Base-by-base conservation (phyloP, 2,113 vertebrate species). In the Rhegmatorhina hoffmannsi region DNA sequence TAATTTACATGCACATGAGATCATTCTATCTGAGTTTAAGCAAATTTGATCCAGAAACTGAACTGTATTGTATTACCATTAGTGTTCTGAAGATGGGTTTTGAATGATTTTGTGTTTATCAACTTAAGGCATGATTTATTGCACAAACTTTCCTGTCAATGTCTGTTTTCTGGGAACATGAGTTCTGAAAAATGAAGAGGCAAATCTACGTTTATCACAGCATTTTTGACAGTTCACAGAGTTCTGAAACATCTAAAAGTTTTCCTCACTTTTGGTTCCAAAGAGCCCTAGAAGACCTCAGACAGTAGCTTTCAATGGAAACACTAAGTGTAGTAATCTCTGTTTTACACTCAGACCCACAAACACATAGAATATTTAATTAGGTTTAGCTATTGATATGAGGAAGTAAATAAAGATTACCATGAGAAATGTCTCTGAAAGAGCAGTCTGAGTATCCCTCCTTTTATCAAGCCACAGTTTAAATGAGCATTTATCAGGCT, bases 21-120 rank as follows among this genome's bases (percentile, higher is more conserved):
- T 21, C 23, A 13, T 17, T 7, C 12, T 13, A 11, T 20, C 58
- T 64, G 44, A 89, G 16, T 5, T 46, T 20, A 31, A 70, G 50
- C 19, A 80, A 52, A 38, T 36, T 24, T 7, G 17, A n/a, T 60
- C 56, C n/a, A 36, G 58, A 77, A 79, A 34, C 31, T 40, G 60
- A 43, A 7, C 28, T 29, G 9, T 28, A 3, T 49, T 66, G 2
- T 11, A 7, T 2, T n/a, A 26, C 21, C 3, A 0, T 18, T 60
- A 36, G 13, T 10, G 58, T 19, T 56, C 34, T 60, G 67, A 62
- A 80, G 33, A 21, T 66, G 25, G 10, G 2, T 17, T 92, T 84
- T 36, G 64, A 81, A 70, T 50, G 3, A 62, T 29, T 70, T 84
- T 20, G 14, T 52, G 1, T 55, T 92, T 83, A 33, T 50, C 43